Evolutionary conservation across 1,140 invertebrate species (phyloP).

Genomic region (Physella acuta): DNA sequence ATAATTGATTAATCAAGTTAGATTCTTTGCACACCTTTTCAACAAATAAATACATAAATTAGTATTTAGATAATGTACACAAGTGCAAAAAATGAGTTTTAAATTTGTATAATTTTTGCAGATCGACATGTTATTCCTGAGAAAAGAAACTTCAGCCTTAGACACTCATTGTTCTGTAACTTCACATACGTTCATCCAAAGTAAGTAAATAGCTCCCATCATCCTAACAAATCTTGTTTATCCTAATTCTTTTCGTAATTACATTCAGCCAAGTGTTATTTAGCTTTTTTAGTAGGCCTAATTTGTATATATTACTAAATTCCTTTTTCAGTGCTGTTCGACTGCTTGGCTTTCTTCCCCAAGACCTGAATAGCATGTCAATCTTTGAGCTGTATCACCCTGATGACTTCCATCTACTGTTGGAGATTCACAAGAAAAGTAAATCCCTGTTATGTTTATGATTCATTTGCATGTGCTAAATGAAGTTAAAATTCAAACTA

Average conservation of each 20-base stretch:
- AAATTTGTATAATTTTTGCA: constrained; percentile 5
- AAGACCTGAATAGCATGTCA: constrained; percentile 80
- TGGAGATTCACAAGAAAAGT: constrained; percentile 82
- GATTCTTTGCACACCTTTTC: too few relatives aligned
- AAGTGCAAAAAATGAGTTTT: too few relatives aligned
- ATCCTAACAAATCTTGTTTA: too few relatives aligned
- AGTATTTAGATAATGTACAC: too few relatives aligned
- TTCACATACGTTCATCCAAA: constrained; percentile 45
- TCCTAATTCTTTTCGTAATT: neutral
- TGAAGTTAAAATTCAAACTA: too few relatives aligned
- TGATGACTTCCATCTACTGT: constrained; percentile 77
- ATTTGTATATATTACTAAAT: neutral
- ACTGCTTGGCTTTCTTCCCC: constrained; percentile 83
- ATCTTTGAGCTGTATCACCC: constrained; percentile 87
- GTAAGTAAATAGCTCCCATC: too few relatives aligned
- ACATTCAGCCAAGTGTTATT: neutral
- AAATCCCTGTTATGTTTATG: constrained; percentile 33
- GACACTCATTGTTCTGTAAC: constrained; percentile 45
- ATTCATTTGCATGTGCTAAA: too few relatives aligned
- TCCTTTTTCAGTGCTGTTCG: constrained; percentile 68
- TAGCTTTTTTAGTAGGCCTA: neutral
- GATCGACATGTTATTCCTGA: constrained; percentile 24
- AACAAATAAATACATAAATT: too few relatives aligned
- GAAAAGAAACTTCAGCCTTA: constrained; percentile 39
- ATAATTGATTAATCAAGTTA: too few relatives aligned